Conservation (phyloP, 1,140 invertebrate species). For the Meloidogyne floridensis region DNA sequence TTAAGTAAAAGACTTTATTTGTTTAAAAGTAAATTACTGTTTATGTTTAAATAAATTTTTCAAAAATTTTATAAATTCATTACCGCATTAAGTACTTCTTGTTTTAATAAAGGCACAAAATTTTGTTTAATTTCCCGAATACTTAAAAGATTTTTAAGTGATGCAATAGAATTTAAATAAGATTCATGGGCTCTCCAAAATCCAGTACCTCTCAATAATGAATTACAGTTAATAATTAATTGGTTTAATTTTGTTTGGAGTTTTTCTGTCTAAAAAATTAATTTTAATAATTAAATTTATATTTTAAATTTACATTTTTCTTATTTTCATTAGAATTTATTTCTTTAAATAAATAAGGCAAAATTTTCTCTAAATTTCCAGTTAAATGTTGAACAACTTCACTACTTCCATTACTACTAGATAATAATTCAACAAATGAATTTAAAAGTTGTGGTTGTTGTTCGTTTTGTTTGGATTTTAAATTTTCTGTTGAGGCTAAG, state of each 20-base stretch:
- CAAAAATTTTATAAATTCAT: background rate
- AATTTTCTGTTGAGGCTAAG: background rate
- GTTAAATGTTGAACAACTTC: slow-evolving; percentile 61
- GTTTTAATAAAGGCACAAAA: slow-evolving; percentile 60
- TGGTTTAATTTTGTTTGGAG: slow-evolving; percentile 51
- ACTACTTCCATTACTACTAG: slow-evolving; percentile 45
- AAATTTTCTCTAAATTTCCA: slow-evolving; percentile 49
- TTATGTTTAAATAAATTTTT: no score
- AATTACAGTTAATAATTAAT: slow-evolving; percentile 60
- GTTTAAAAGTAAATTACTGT: no score
- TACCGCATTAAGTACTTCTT: slow-evolving; percentile 64
- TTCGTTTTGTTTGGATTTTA: background rate
- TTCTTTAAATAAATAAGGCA: slow-evolving; percentile 49
- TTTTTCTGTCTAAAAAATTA: slow-evolving; percentile 9
- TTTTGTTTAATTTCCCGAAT: slow-evolving; percentile 45
- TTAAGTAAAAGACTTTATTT: no score
- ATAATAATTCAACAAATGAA: slow-evolving; percentile 62
- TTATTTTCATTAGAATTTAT: slow-evolving; percentile 24
- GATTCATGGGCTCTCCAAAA: slow-evolving; percentile 60
- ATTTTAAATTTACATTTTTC: background rate
- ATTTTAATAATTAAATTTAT: background rate
- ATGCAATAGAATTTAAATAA: slow-evolving; percentile 53
- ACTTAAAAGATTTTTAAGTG: slow-evolving; percentile 43
- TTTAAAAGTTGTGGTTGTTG: slow-evolving; percentile 45
- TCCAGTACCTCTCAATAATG: slow-evolving; percentile 57